Evolutionary conservation across 2,113 vertebrate species (phyloP).

Genomic region (Gymnobelideus leadbeateri): DNA sequence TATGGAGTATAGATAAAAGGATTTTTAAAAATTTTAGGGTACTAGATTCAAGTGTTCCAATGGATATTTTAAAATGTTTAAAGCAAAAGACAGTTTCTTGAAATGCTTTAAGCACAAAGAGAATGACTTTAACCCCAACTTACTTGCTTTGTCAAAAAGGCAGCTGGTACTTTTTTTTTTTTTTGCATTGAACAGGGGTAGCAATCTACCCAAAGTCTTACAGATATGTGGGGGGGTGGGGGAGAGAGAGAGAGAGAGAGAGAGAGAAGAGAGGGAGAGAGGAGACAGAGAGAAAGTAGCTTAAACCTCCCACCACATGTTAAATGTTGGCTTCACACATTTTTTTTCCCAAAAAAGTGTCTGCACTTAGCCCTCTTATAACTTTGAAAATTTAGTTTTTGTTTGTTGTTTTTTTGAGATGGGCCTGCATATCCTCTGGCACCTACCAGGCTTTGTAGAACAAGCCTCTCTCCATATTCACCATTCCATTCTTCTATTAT

Average conservation of each 20-base stretch:
- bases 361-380: neutral
- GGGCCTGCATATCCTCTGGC: neutral
- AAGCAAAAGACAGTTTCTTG: slow-evolving; percentile 81
- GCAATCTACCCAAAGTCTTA: slow-evolving; percentile 76
- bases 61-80: slow-evolving; percentile 80
- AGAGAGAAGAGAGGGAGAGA: neutral
- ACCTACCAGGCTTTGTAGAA: neutral
- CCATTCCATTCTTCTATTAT: neutral
- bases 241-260: neutral
- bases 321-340: slow-evolving; percentile 52
- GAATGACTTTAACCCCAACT: slow-evolving; percentile 72
- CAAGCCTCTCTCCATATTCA: neutral
- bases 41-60: slow-evolving; percentile 83
- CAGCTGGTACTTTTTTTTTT: slow-evolving; percentile 76
- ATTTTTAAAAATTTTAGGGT: slow-evolving; percentile 75
- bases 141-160: slow-evolving; percentile 80
- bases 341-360: slow-evolving; percentile 55
- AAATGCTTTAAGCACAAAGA: slow-evolving; percentile 80
- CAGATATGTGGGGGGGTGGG: too few species aligned
- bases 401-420: slow-evolving; percentile 32
- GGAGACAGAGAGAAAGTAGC: neutral
- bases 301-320: slow-evolving; percentile 30
- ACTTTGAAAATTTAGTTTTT: slow-evolving; percentile 63
- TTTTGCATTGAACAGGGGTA: slow-evolving; percentile 65
- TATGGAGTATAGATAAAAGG: slow-evolving; percentile 73